Conservation (phyloP, 30 jellyfish, hydroid and myxozoan genomes). For the Hydra vulgaris region DNA sequence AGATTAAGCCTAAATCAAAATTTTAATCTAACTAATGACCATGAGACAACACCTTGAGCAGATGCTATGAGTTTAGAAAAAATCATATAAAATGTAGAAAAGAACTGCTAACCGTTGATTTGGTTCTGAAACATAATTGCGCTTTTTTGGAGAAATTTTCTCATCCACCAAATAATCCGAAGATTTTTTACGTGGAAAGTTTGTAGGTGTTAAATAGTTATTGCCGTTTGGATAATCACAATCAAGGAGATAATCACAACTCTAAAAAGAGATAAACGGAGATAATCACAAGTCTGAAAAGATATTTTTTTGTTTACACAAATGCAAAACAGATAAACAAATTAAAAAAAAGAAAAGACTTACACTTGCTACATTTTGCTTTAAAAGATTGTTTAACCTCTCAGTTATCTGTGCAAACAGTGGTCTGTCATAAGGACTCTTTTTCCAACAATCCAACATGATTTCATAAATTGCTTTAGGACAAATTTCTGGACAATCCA, state of each 20-base stretch:
- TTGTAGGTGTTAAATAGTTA: not conserved
- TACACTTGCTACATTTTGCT: conserved; percentile 31
- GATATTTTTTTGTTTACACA: too few relatives aligned
- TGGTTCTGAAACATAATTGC: not conserved
- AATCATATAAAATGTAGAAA: too few relatives aligned
- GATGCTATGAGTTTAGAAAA: too few relatives aligned
- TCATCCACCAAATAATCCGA: not conserved
- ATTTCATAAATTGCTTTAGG: conserved; percentile 64
- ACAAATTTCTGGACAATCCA: conserved; percentile 86
- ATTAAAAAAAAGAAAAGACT: not conserved
- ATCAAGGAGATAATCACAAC: not conserved
- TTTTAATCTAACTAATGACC: too few relatives aligned
- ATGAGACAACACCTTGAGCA: too few relatives aligned
- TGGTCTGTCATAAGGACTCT: conserved; percentile 72
- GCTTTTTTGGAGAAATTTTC: not conserved
- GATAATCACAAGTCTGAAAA: too few relatives aligned
- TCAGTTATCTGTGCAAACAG: conserved; percentile 45
- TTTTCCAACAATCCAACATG: conserved; percentile 84
- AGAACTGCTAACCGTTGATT: not conserved
- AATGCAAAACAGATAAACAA: too few relatives aligned
- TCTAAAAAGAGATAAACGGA: not conserved
- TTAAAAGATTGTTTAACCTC: conserved; percentile 35
- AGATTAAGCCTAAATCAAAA: too few relatives aligned
- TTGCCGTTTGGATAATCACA: not conserved
- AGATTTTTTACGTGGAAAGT: not conserved